These are phyloP conservation scores for Astatotilapia flaviijosephi DNA, from an alignment of 2,113 vertebrate genomes.

Conservation along the genomic window DNA sequence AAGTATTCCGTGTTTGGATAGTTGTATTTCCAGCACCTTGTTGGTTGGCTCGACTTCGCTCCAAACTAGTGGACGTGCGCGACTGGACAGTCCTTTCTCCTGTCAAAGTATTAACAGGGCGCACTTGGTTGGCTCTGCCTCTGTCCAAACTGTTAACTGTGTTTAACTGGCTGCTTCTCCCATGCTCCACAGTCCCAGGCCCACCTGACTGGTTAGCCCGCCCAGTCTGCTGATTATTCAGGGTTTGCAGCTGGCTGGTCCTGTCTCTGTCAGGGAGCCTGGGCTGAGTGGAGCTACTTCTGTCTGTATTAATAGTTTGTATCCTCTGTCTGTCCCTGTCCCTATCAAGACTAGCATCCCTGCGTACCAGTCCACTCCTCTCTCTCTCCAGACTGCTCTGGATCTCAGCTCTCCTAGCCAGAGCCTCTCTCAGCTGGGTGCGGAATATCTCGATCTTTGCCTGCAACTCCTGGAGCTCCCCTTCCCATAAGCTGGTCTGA, in stretches of 20 bases:
- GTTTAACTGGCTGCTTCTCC: conserved; percentile 46
- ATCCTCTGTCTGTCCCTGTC: conserved; percentile 49
- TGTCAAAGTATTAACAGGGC: conserved; percentile 11
- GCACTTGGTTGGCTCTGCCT: conserved; percentile 39
- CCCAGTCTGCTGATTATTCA: conserved; percentile 61
- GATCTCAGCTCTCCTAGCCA: conserved; percentile 79
- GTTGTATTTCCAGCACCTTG: conserved; percentile 4
- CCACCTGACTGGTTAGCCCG: conserved; percentile 24
- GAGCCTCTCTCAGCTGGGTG: conserved; percentile 74
- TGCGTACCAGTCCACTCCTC: conserved; percentile 39
- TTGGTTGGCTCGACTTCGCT: conserved; percentile 50
- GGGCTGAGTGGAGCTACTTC: conserved; percentile 37
- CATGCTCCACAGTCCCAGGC: conserved; percentile 4
- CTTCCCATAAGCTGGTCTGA: conserved; percentile 61
- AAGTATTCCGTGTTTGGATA: conserved; percentile 53
- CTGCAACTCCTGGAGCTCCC: conserved; percentile 81
- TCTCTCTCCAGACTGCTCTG: conserved; percentile 71
- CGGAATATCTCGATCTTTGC: conserved; percentile 74
- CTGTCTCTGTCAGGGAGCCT: conserved; percentile 54
- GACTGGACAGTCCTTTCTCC: conserved; percentile 58
- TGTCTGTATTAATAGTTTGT: conserved; percentile 63
- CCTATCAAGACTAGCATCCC: conserved; percentile 59
- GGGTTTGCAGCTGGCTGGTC: conserved; percentile 56
- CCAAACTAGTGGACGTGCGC: conserved; percentile 54
- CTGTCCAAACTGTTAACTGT: conserved; percentile 63